Conservation (phyloP, 2,113 vertebrate species). For the Gnathonemus echidnorhynchus region DNA sequence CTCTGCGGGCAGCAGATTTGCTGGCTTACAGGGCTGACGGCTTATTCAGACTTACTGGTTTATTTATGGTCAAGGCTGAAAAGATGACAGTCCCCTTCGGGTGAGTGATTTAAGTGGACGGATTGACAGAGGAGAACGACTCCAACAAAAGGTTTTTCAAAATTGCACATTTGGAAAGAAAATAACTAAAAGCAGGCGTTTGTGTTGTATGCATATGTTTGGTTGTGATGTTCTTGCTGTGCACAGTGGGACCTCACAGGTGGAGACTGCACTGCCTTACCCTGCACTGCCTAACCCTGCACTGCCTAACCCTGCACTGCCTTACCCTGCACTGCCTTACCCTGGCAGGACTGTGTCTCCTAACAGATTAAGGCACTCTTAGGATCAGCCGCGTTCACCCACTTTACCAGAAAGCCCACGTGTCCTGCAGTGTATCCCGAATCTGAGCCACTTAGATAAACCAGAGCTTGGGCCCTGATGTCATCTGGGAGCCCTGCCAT, state of each 20-base stretch:
- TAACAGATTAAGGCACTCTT: slow-evolving; percentile 26
- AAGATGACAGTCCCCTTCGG: neutral
- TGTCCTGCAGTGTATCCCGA: neutral
- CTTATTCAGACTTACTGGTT: neutral
- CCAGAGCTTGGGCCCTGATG: neutral
- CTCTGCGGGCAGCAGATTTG: neutral
- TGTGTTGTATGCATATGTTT: neutral
- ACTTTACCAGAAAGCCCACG: neutral
- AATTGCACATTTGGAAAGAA: neutral
- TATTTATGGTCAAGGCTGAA: neutral
- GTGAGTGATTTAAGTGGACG: neutral
- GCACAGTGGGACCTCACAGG: neutral
- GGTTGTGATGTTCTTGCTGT: neutral
- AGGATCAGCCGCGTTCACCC: slow-evolving; percentile 16
- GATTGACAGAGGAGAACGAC: neutral
- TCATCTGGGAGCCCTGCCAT: neutral
- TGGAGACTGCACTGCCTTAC: neutral
- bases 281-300: no score
- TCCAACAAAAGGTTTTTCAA: neutral
- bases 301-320: no score
- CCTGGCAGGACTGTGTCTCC: slow-evolving; percentile 18
- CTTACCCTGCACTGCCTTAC: neutral
- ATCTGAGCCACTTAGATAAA: neutral
- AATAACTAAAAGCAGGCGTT: neutral
- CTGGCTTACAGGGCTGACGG: neutral